A percentile compares a stretch with the other conserved stretches of the same genome.
Conservation (phyloP, 2,113 vertebrate genomes). For the Cavia porcellus region DNA sequence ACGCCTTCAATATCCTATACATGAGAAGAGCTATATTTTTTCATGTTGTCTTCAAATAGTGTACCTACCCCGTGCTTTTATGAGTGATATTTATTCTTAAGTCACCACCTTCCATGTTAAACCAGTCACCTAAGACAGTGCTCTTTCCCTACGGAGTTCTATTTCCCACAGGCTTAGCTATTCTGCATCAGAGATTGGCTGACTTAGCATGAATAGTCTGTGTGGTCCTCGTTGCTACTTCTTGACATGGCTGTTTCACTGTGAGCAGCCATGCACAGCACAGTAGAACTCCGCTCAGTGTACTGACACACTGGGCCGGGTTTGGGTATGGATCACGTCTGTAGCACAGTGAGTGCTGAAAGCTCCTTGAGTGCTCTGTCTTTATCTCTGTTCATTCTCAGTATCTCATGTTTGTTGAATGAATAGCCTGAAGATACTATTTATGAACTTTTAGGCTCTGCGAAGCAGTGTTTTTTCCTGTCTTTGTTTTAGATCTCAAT, state of each 20-base stretch:
- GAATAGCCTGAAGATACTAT: neutral
- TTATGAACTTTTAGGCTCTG: neutral
- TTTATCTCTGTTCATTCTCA: neutral
- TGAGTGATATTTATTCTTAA: neutral
- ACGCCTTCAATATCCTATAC: neutral
- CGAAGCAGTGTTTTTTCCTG: neutral
- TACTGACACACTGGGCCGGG: neutral
- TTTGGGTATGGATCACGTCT: neutral
- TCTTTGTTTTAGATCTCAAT: neutral
- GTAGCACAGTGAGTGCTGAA: neutral
- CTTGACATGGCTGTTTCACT: neutral
- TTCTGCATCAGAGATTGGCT: neutral
- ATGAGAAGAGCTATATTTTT: neutral
- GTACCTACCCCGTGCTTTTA: neutral
- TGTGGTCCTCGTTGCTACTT: neutral
- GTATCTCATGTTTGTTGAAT: neutral
- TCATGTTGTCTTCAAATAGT: neutral
- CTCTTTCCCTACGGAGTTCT: conserved; percentile 5
- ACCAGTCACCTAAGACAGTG: neutral
- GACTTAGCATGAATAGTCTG: neutral
- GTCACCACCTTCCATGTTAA: neutral
- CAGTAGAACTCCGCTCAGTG: neutral
- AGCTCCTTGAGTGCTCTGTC: neutral
- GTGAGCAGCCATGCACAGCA: neutral
- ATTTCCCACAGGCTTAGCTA: neutral